Evolutionary conservation across 2,797 vertebrate species (phyloP).

Genomic region (Miichthys miiuy): DNA sequence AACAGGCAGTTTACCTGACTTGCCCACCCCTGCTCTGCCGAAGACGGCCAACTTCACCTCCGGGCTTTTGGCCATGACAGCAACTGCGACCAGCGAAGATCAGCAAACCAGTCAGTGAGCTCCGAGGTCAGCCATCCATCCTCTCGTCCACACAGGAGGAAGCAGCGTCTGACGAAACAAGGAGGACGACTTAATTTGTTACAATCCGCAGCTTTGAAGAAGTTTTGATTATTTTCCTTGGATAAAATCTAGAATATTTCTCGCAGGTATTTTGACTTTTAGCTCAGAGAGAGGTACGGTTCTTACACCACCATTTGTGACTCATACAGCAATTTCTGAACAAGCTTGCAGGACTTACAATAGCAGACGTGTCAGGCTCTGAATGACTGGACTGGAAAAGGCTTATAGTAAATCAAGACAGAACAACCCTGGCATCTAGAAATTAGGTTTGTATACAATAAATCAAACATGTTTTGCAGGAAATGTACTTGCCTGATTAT

Average conservation of each 20-base stretch:
- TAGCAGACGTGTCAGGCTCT: not conserved
- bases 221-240: not conserved
- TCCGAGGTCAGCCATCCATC: slow-evolving; percentile 76
- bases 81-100: slow-evolving; percentile 51
- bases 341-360: not conserved
- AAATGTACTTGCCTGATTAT: not conserved
- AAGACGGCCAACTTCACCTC: slow-evolving; percentile 97
- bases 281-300: not conserved
- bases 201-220: not conserved
- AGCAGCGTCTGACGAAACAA: slow-evolving; percentile 63
- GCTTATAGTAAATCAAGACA: not conserved
- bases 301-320: not conserved
- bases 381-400: slow-evolving; percentile 14
- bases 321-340: slow-evolving; percentile 6
- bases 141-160: slow-evolving; percentile 38
- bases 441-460: not conserved
- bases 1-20: slow-evolving; percentile 89
- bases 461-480: not conserved
- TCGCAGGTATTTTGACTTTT: not conserved
- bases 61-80: slow-evolving; percentile 93
- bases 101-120: slow-evolving; percentile 67
- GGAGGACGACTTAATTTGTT: not conserved
- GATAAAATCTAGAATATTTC: too few species aligned
- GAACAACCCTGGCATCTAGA: not conserved
- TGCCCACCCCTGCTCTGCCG: slow-evolving; percentile 95